A percentile compares a stretch with the other conserved stretches of the same genome.
These are phyloP conservation scores for Hippopotamus amphibius DNA, from an alignment of 2,113 vertebrate species.

Conservation along the genomic window DNA sequence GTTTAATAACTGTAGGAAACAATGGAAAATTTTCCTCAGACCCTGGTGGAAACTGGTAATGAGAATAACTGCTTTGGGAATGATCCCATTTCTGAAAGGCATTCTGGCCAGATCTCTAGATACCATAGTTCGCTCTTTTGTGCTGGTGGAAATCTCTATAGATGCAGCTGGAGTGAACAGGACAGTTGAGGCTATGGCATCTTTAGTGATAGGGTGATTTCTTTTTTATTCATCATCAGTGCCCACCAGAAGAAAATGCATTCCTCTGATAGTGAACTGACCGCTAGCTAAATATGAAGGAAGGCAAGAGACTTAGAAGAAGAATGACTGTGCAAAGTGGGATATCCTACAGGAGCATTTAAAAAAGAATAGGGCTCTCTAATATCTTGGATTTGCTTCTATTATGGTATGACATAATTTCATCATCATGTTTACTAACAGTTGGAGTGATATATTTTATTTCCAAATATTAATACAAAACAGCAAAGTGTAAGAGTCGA, in stretches of 20 bases:
- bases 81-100: constrained; percentile 53
- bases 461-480: constrained; percentile 49
- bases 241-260: neutral
- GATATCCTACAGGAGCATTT: neutral
- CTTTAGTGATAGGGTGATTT: constrained; percentile 13
- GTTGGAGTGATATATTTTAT: neutral
- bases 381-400: constrained; percentile 36
- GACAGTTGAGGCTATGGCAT: neutral
- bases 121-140: constrained; percentile 58
- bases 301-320: neutral
- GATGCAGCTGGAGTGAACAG: neutral
- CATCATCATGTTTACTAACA: neutral
- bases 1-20: constrained; percentile 69
- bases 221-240: constrained; percentile 4
- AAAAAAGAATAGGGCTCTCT: neutral
- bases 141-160: constrained; percentile 50
- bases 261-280: constrained; percentile 38
- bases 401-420: neutral
- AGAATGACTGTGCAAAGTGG: neutral
- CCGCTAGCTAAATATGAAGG: constrained; percentile 9
- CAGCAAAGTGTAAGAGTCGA: neutral
- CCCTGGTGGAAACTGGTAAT: constrained; percentile 62
- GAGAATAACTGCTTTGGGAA: constrained; percentile 61
- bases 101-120: constrained; percentile 43
- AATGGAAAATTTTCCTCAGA: constrained; percentile 69